Conservation (phyloP, 2,888 invertebrate species). For the Phasia obesa region DNA sequence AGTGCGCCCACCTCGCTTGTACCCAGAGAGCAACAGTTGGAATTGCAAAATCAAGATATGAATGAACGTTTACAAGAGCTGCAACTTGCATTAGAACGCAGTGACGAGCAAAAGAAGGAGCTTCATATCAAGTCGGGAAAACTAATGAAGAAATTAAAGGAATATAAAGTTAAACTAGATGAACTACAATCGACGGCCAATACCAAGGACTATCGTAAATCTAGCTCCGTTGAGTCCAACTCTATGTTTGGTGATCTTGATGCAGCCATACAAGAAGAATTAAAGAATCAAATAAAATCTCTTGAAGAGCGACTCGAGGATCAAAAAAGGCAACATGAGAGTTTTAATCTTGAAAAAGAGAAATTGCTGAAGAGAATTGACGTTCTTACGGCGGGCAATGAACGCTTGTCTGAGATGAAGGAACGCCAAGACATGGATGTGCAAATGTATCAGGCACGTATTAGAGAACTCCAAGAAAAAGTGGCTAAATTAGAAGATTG, state of each 20-base stretch:
- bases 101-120: conserved; percentile 86
- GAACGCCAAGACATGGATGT: conserved; percentile 91
- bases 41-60: conserved; percentile 84
- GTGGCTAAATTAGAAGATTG: conserved; percentile 84
- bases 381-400: conserved; percentile 88
- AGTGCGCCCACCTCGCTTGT: conserved; percentile 67
- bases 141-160: conserved; percentile 92
- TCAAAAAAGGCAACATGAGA: conserved; percentile 84
- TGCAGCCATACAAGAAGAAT: conserved; percentile 90
- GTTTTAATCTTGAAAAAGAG: conserved; percentile 87
- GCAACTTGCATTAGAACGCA: conserved; percentile 84
- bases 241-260: conserved; percentile 85
- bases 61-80: conserved; percentile 85
- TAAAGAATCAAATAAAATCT: conserved; percentile 86
- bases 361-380: conserved; percentile 88
- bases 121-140: conserved; percentile 89
- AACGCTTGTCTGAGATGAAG: conserved; percentile 90
- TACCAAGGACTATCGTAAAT: conserved; percentile 72
- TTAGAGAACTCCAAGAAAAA: conserved; percentile 87
- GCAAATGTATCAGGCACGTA: conserved; percentile 88
- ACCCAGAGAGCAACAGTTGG: conserved; percentile 76
- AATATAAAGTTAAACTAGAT: conserved; percentile 88
- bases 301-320: conserved; percentile 87
- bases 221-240: conserved; percentile 72
- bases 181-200: conserved; percentile 71